Evolutionary conservation across 2,113 vertebrate species (phyloP).

Genomic region (Madoqua kirkii): DNA sequence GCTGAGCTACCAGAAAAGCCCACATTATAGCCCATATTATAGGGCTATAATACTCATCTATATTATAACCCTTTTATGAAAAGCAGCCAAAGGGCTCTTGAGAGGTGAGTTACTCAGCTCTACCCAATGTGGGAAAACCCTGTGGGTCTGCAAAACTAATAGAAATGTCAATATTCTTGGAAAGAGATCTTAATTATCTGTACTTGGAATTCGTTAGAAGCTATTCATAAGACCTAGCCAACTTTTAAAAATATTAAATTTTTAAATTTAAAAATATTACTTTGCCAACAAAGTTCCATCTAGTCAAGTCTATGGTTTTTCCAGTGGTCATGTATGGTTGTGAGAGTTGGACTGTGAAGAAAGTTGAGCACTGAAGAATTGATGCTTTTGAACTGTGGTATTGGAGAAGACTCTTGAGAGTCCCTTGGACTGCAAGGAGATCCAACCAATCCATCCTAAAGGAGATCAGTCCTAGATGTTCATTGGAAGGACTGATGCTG

Average conservation of each 20-base stretch:
- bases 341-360: no score
- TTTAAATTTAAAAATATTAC: no score
- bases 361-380: no score
- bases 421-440: no score
- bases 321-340: no score
- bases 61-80: neutral
- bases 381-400: no score
- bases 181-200: neutral
- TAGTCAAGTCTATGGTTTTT: no score
- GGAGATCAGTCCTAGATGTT: no score
- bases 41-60: neutral
- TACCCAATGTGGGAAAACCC: neutral
- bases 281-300: no score
- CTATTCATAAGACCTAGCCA: neutral
- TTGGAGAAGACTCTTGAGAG: no score
- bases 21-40: neutral
- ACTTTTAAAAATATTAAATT: neutral
- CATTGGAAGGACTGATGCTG: no score
- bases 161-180: neutral
- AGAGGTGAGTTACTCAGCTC: neutral
- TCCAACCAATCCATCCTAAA: no score
- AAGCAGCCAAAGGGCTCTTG: neutral
- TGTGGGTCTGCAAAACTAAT: neutral
- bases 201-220: neutral
- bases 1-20: neutral